A percentile compares a stretch with the other conserved stretches of the same genome.
Evolutionary conservation across 2,113 vertebrate species (phyloP).

Genomic region (Chaetops frenatus): DNA sequence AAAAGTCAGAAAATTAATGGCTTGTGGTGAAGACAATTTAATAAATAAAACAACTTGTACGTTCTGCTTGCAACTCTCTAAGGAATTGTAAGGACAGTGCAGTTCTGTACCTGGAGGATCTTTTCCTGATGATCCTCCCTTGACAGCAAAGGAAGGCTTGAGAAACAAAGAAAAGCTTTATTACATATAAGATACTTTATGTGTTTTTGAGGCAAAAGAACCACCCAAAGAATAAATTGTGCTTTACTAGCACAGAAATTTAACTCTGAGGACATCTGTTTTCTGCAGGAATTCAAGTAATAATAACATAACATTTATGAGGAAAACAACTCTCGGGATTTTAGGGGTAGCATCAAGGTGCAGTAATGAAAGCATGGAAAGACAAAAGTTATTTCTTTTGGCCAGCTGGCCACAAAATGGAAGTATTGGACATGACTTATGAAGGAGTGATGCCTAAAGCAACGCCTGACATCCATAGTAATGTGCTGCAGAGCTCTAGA

Average conservation of each 20-base stretch:
- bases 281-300: not conserved
- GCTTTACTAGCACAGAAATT: not conserved
- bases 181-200: not conserved
- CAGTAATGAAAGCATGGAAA: not conserved
- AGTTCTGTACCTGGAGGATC: not conserved
- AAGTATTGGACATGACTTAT: not conserved
- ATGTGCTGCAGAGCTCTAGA: not conserved
- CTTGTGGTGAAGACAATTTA: not conserved
- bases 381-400: not conserved
- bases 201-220: not conserved
- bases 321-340: not conserved
- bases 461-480: not conserved
- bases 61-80: not conserved
- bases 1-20: not conserved
- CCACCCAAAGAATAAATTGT: not conserved
- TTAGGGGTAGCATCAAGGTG: not conserved
- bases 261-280: not conserved
- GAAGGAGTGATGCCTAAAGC: not conserved
- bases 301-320: not conserved
- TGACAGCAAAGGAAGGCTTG: not conserved
- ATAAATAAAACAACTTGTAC: not conserved
- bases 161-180: not conserved
- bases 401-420: not conserved
- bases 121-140: not conserved
- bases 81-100: accelerated